Evolutionary conservation across 2,797 vertebrate genomes (phyloP), one percentile per base, ranked within the genome.

Genomic region (Pyrocephalus nanus): DNA sequence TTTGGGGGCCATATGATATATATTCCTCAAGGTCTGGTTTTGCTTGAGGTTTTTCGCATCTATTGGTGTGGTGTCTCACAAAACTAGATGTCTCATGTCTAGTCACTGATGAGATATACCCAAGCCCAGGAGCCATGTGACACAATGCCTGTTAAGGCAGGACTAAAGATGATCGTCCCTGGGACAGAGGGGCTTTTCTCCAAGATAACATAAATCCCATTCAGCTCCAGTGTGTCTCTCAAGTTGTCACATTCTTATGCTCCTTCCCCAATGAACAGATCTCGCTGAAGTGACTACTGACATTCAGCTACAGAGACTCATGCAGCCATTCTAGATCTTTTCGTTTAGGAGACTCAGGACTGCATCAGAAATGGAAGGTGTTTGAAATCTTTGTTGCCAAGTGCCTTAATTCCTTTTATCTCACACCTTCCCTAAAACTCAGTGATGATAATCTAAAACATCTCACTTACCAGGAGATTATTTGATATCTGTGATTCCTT

Each of bases 121-220:
- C 16, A 55, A 73, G 19, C 18, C 43, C 78, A 23, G 36, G 22
- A 92, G n/a, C 18, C n/a, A 50, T 0, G 0, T 1, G 1, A 25
- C 26, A 47, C 58, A 88, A 72, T 38, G 30, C 30, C 40, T 74
- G 5, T 20, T 65, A 62, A 2, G 2, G 12, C 21, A 93, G 10
- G 12, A 5, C 47, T 62, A 11, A 40, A 81, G 21, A 23, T 0
- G 1, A 61, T 43, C 1, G 0, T 32, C 27, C 1, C 2, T 61
- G 45, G 26, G 12, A 57, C 6, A 34, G 48, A 73, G 64, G 12
- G 36, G 20, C 27, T 82, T 57, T 77, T 76, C 65, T 74, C 14
- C 12, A 32, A 58, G 34, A 42, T 6, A 47, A 1, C 42, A 16
- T 29, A 45, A 60, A 60, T 60, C 7, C 13, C 21, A 45, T 26